Evolutionary conservation across 2,888 invertebrate species (phyloP).

Genomic region (Nezara viridula): DNA sequence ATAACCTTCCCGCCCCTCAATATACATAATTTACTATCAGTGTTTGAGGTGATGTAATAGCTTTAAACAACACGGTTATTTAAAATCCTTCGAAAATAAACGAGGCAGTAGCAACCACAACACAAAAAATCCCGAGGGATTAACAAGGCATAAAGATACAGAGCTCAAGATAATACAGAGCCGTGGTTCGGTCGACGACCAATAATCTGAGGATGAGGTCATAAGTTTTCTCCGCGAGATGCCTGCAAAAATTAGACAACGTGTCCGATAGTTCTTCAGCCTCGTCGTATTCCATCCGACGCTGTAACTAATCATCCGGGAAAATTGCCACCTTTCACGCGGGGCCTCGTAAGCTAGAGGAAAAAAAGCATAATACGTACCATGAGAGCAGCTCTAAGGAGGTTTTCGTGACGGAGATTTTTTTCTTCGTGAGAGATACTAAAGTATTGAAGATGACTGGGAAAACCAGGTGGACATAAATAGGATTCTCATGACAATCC

Average conservation of each 20-base stretch:
- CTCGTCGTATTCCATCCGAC: background rate
- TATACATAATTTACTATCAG: background rate
- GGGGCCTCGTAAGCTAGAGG: background rate
- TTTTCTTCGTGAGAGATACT: background rate
- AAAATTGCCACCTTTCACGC: conserved; percentile 32
- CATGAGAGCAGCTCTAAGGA: background rate
- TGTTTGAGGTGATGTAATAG: background rate
- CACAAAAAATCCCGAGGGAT: background rate
- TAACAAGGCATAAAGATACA: background rate
- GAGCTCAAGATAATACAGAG: background rate
- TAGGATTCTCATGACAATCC: background rate
- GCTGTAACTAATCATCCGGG: conserved; percentile 17
- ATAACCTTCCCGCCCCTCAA: background rate
- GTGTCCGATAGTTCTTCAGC: background rate
- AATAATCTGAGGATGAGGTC: background rate
- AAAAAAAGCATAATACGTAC: background rate
- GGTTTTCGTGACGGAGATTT: background rate
- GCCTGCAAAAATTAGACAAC: background rate
- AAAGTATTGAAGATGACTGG: background rate
- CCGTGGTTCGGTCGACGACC: background rate
- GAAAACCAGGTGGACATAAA: background rate
- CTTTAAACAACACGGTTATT: background rate
- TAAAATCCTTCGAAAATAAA: background rate
- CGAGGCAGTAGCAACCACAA: background rate
- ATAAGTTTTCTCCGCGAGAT: background rate